Base-by-base conservation (phyloP, 2,113 vertebrate genomes). In the Alethe castanea region DNA sequence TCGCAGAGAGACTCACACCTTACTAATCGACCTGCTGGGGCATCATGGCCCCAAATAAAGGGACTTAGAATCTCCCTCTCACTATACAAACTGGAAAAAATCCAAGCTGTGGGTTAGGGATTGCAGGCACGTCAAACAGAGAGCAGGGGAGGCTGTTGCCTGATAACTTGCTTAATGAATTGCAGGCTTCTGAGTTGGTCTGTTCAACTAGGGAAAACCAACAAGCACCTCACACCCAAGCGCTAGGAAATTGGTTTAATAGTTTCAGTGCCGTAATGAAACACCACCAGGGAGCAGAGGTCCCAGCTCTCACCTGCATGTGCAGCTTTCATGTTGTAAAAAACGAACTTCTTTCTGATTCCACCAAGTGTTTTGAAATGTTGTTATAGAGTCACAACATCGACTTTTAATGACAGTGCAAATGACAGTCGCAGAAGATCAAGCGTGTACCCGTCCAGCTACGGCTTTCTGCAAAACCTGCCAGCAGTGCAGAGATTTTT, bases 121-220 rank as follows among this genome's bases (percentile, higher is more conserved):
- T 72, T 7, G 8, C 50, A 69, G 59, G 66, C 81, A 73, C 1
- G 0, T 62, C 64, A 20, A 60, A 70, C 52, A 72, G 72, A 79
- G 64, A 90, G 65, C 66, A 9, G 28, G 36, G 67, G 20, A 90
- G 56, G 79, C 54, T 91, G 60, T 31, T 82, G 91, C n/a, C 74
- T 82, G 93, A 87, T 94, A 91, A 92, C 45, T 69, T 31, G 24
- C 52, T 85, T 97, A 94, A 95, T 86, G 89, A 95, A 93, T 88
- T 82, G 59, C 89, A 95, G 94, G 69, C 90, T 93, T 85, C 85
- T 28, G 67, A 66, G 78, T 71, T 35, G 71, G 35, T 59, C 73
- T 12, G 0, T 72, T 95, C 14, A 3, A 59, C 81, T 44, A 38
- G 74, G 73, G 71, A 95, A 95, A 85, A 90, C 82, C 95, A 82